Evolutionary conservation across 2,797 vertebrate genomes (phyloP), one percentile per base, ranked within the genome.

Genomic region (Tarsius wallacei): DNA sequence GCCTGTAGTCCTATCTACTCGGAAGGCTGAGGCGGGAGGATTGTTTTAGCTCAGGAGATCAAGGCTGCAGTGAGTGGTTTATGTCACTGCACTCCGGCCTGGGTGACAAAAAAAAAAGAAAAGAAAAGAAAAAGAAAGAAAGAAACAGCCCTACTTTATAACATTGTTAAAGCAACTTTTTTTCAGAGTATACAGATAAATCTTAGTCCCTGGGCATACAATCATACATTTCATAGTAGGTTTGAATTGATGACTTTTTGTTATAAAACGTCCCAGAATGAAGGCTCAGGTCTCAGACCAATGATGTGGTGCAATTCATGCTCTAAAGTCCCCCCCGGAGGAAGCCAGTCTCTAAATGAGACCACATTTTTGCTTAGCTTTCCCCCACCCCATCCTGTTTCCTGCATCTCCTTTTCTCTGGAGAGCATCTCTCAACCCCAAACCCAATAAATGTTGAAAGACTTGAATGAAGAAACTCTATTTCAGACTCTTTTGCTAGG

Each of bases 141-240:
- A 42, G 26, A 83, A 90, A 74, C 55, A 33, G 13, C 28, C 9
- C 85, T 82, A 87, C 70, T 64, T 86, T 87, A 82, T 94, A 6
- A 66, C 42, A n/a, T 77, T 64, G 59, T 49, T 91, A 64, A 53
- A 36, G 47, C 55, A 82, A 15, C 10, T 14, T 49, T 76, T 90
- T 82, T 78, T 31, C 26, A 57, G 31, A 87, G 11, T 66, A 19
- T 80, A 92, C 95, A 92, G 51, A 31, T 63, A 73, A 90, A 61
- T 81, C 26, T 89, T 74, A 77, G 68, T 55, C 7, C 10, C 12
- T 47, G 24, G 63, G 22, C 31, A 55, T 17, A 57, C 2, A 71
- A 93, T 36, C 22, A 55, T 28, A 90, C 80, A 59, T 84, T 84
- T 28, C 55, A 59, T 63, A n/a, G 61, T 2, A 57, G 28, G 49